A percentile compares a stretch with the other conserved stretches of the same genome.
Conservation (phyloP, 2,888 invertebrate genomes). For the Heteropelma amictum region DNA sequence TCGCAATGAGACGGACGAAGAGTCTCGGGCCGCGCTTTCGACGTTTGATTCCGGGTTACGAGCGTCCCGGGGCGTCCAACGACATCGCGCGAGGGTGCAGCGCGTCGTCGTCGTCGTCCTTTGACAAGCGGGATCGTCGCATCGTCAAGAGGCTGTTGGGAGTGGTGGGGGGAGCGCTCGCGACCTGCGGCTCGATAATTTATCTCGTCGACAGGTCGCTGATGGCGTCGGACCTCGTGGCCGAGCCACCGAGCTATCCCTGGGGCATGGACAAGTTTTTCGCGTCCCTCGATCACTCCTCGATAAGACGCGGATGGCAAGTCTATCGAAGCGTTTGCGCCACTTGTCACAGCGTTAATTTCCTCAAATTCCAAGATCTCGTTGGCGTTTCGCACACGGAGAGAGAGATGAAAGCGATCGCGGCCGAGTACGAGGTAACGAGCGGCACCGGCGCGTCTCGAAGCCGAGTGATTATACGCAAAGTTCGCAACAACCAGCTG, state of each 20-base stretch:
- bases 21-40: not conserved
- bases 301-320: constrained; percentile 91
- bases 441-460: no score
- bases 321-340: constrained; percentile 99
- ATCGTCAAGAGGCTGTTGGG: constrained; percentile 49
- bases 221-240: constrained; percentile 86
- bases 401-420: constrained; percentile 96
- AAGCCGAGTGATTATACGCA: not conserved
- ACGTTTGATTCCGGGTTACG: not conserved
- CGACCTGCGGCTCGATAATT: constrained; percentile 58
- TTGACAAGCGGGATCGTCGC: constrained; percentile 4
- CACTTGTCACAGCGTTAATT: constrained; percentile 96
- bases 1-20: constrained; percentile 9
- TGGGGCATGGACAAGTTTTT: constrained; percentile 91
- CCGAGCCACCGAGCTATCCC: constrained; percentile 88
- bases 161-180: constrained; percentile 52
- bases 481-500: not conserved
- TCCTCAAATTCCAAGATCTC: constrained; percentile 93
- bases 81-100: no score
- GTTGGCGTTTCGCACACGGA: constrained; percentile 93
- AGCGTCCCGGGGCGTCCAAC: no score
- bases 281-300: constrained; percentile 89
- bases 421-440: constrained; percentile 86
- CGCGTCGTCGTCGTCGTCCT: not conserved
- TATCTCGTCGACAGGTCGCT: constrained; percentile 87